Conservation (phyloP, 2,888 invertebrate species). For the Heliconius sara region DNA sequence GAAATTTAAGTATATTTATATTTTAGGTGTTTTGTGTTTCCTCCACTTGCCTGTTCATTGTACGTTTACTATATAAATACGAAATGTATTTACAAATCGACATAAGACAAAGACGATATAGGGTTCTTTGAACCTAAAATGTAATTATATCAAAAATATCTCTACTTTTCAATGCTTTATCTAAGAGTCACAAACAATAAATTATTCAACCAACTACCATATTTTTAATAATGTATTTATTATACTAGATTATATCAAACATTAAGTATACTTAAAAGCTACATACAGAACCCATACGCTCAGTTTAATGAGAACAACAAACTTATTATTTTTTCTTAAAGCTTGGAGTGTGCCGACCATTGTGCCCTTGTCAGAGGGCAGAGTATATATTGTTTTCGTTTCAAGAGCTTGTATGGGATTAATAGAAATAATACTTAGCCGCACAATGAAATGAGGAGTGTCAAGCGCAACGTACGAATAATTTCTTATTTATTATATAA, state of each 20-base stretch:
- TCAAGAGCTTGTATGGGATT: slow-evolving; percentile 51
- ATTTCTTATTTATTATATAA: neutral
- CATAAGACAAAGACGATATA: neutral
- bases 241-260: neutral
- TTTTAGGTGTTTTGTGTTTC: too few relatives aligned
- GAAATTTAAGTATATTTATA: too few relatives aligned
- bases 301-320: slow-evolving; percentile 42
- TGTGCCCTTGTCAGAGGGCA: slow-evolving; percentile 65
- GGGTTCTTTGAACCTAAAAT: neutral
- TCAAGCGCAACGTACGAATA: slow-evolving; percentile 11
- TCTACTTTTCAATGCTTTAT: neutral
- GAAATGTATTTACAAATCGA: too few relatives aligned
- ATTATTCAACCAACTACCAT: neutral
- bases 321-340: slow-evolving; percentile 51
- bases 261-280: neutral
- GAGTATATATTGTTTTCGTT: slow-evolving; percentile 64
- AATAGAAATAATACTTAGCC: slow-evolving; percentile 49
- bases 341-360: slow-evolving; percentile 62
- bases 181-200: neutral
- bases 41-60: too few relatives aligned
- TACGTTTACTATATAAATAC: too few relatives aligned
- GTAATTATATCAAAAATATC: neutral
- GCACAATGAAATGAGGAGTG: slow-evolving; percentile 32
- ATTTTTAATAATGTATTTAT: neutral
- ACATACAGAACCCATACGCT: slow-evolving; percentile 58